A percentile compares a stretch with the other conserved stretches of the same genome.
phyloP scores from a whole-genome alignment of 1,140 invertebrate genomes.

The Telenomus remus region DNA sequence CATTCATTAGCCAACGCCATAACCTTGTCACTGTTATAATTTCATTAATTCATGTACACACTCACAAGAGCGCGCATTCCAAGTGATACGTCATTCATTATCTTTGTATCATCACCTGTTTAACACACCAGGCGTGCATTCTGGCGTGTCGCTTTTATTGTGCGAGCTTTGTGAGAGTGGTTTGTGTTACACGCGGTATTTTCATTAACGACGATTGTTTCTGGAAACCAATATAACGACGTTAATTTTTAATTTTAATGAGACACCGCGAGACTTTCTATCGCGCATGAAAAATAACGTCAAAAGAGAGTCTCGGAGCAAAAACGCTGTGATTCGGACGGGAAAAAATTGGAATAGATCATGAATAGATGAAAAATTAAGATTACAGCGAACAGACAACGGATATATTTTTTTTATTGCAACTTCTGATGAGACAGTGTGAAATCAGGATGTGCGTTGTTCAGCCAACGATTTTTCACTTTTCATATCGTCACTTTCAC shows the following conservation, averaged over 20 bases:
- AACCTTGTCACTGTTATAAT: slow-evolving; percentile 45
- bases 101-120: slow-evolving; percentile 9
- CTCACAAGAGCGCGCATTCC: slow-evolving; percentile 14
- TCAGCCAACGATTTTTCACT: slow-evolving; percentile 23
- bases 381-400: background rate
- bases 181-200: no score
- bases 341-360: no score
- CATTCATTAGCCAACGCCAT: slow-evolving; percentile 58
- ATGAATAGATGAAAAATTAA: background rate
- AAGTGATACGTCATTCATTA: slow-evolving; percentile 17
- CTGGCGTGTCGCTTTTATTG: no score
- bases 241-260: no score
- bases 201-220: no score
- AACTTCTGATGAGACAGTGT: background rate
- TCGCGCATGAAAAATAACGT: background rate
- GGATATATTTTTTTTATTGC: background rate
- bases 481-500: slow-evolving; percentile 36
- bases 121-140: background rate
- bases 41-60: slow-evolving; percentile 60
- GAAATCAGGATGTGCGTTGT: background rate
- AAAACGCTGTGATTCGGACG: no score
- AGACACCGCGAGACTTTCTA: no score
- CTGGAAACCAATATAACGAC: no score
- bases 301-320: no score
- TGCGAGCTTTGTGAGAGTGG: no score